Evolutionary conservation across 2,113 vertebrate genomes (phyloP).

Genomic region (Burhinus oedicnemus): DNA sequence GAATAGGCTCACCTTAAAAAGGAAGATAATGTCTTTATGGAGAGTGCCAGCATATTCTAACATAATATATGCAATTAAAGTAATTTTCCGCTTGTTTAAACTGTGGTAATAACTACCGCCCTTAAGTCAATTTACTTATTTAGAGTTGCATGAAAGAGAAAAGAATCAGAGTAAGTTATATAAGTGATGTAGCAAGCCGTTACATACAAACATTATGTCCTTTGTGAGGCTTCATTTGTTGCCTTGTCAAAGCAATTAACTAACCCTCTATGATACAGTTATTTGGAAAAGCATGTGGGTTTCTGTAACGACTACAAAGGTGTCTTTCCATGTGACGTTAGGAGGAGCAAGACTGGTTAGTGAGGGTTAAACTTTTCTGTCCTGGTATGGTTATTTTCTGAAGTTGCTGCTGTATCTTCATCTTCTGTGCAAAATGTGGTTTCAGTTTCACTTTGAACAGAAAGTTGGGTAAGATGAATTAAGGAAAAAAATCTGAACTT

Average conservation of each 20-base stretch:
- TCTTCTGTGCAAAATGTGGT: not conserved
- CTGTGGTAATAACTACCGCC: not conserved
- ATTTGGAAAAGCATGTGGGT: not conserved
- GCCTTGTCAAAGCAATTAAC: not conserved
- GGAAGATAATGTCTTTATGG: not conserved
- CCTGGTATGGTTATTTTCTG: slow-evolving; percentile 24
- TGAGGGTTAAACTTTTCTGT: not conserved
- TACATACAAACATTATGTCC: not conserved
- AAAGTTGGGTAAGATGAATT: slow-evolving; percentile 4
- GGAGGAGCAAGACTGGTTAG: not conserved
- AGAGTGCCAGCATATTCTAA: not conserved
- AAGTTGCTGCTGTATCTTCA: not conserved
- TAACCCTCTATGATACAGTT: not conserved
- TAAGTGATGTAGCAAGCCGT: not conserved
- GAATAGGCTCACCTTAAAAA: not conserved
- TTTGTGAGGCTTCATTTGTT: not conserved
- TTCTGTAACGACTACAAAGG: not conserved
- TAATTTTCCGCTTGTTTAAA: slow-evolving; percentile 8
- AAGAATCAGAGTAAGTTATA: not conserved
- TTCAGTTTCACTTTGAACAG: slow-evolving; percentile 33
- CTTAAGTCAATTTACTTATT: not conserved
- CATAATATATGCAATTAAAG: not conserved
- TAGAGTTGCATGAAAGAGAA: not conserved
- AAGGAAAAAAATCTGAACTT: slow-evolving; percentile 21
- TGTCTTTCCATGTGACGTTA: not conserved